These are phyloP conservation scores for Anabacerthia variegaticeps DNA, from an alignment of 2,797 vertebrate genomes.

Conservation along the genomic window DNA sequence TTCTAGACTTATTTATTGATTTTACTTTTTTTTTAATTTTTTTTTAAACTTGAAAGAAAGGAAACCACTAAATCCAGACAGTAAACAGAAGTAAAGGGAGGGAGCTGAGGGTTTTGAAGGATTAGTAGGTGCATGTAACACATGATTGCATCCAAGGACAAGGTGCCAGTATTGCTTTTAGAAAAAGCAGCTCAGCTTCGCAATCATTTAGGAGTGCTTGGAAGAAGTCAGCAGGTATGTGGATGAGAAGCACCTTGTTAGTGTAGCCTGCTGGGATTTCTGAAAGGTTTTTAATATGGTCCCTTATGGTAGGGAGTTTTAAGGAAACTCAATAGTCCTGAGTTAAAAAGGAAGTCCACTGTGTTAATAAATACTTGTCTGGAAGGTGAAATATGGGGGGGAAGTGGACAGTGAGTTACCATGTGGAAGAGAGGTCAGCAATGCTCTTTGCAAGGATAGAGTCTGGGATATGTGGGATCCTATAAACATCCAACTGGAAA, in stretches of 20 bases:
- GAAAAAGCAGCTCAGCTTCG: background rate
- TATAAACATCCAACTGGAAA: background rate
- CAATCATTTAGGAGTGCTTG: fast-evolving
- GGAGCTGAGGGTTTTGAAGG: background rate
- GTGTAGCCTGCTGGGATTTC: background rate
- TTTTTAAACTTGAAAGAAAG: background rate
- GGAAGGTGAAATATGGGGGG: background rate
- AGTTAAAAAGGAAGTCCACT: background rate
- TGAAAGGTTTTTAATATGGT: background rate
- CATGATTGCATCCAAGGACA: fast-evolving
- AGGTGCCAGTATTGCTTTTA: background rate
- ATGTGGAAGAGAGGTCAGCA: background rate
- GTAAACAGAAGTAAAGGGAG: background rate
- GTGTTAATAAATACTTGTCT: background rate
- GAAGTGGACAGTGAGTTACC: background rate
- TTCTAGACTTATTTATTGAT: background rate
- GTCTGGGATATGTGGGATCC: background rate
- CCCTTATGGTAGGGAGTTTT: background rate
- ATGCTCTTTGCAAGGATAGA: background rate
- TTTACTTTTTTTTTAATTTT: background rate
- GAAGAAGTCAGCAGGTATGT: background rate
- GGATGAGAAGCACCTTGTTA: background rate
- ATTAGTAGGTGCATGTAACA: background rate
- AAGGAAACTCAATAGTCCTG: background rate
- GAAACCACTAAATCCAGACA: background rate